Base-by-base conservation (phyloP, 1,140 invertebrate genomes). In the Adoxophyes honmai region DNA sequence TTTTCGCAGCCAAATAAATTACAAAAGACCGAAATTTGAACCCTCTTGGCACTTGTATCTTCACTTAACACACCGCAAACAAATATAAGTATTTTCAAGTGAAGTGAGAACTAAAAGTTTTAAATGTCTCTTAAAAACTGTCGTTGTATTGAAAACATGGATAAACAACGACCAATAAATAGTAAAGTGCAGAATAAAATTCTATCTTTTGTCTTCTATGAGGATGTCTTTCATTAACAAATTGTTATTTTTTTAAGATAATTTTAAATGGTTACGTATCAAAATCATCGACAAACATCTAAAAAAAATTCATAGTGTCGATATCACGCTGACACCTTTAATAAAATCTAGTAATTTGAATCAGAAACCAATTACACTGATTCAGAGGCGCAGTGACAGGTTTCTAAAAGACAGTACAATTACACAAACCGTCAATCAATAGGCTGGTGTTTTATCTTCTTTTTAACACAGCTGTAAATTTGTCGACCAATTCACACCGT, bases 101-200 rank as follows among this genome's bases (percentile, higher is more conserved):
- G 16, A 16, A 7, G 42, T 18, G 21, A 11, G 21, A 48, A 48
- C 16, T 48, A n/a, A 16, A 48, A 28, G 42, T 48, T 48, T 18
- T 21, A 48, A 48, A 62, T 57, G 55, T 56, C 16, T 11, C 8
- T 52, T 55, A 53, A 14, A 42, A 42, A 34, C 35, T 11, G 52
- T 33, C 42, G 60, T 57, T 18, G 42, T 21, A 48, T 18, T 13
- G 59, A 62, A 64, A 64, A 67, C 67, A 67, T 67, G 64, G 60
- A 70, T 70, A 70, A 70, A 70, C 68, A 67, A 67, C 60, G 33
- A 48, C 68, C 42, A 57, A 62, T 62, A 67, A 67, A 70, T 70
- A 64, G 62, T 28, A 6, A 28, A 28, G 21, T 28, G 39, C n/a
- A n/a, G 42, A 56, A 44, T 44, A 64, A 64, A 62, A 60, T 68